These are phyloP conservation scores for Tachina grossa DNA, from an alignment of 2,888 invertebrate species.

Conservation along the genomic window DNA sequence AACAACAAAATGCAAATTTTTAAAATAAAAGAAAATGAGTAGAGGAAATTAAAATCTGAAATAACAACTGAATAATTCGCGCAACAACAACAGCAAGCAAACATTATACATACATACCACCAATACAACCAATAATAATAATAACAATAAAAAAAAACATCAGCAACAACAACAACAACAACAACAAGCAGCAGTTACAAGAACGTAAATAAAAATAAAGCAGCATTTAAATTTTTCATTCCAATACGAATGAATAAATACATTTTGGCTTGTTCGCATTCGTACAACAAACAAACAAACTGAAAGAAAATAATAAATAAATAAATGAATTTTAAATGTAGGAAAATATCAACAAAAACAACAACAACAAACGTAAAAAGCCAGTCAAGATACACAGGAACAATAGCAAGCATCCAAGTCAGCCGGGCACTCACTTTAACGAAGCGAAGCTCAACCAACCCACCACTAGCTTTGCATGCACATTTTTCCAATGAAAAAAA, in stretches of 20 bases:
- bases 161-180: neutral
- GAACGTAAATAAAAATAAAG: slow-evolving; percentile 33
- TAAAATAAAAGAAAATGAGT: slow-evolving; percentile 62
- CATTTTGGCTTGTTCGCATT: neutral
- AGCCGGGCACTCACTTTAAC: slow-evolving; percentile 35
- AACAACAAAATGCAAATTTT: slow-evolving; percentile 38
- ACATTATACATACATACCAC: neutral
- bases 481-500: slow-evolving; percentile 57
- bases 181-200: slow-evolving; percentile 3
- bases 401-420: slow-evolving; percentile 31
- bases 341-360: slow-evolving; percentile 43
- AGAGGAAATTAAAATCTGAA: slow-evolving; percentile 62
- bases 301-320: slow-evolving; percentile 64
- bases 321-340: slow-evolving; percentile 69
- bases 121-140: slow-evolving; percentile 41
- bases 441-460: slow-evolving; percentile 57
- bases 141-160: slow-evolving; percentile 39
- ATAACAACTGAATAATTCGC: slow-evolving; percentile 59
- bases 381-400: slow-evolving; percentile 59
- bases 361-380: slow-evolving; percentile 3
- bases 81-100: slow-evolving; percentile 27
- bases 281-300: slow-evolving; percentile 36
- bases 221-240: slow-evolving; percentile 56
- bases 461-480: slow-evolving; percentile 60
- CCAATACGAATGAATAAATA: slow-evolving; percentile 30